phyloP scores from a whole-genome alignment of 23 tunicate species.

The Ascidia mentula region DNA sequence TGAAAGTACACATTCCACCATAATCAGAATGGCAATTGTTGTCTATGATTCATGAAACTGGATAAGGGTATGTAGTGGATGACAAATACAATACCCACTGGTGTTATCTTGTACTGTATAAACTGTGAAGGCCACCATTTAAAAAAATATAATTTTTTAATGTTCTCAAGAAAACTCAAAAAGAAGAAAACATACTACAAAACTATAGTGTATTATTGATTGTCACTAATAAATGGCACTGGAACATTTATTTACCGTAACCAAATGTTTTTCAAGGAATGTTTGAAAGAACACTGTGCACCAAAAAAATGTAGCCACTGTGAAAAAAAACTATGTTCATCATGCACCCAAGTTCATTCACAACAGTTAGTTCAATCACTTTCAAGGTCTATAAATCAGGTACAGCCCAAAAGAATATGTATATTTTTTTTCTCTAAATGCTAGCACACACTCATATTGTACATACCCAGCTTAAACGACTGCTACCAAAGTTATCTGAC shows the following conservation, averaged over 20 bases:
- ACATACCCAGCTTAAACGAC: constrained; percentile 13
- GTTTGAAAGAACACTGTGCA: constrained; percentile 19
- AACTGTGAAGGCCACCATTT: no score
- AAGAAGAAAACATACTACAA: no score
- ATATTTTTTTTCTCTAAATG: neutral
- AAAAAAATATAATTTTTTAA: no score
- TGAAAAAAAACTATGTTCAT: constrained; percentile 34
- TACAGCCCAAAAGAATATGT: neutral
- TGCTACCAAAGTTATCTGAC: constrained; percentile 39
- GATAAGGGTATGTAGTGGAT: no score
- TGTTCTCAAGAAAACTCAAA: no score
- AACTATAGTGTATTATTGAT: no score
- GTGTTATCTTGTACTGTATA: neutral
- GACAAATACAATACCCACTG: no score
- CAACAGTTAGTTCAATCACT: constrained; percentile 30
- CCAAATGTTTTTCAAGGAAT: constrained; percentile 38
- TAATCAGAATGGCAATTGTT: no score
- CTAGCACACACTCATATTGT: neutral
- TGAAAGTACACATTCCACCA: no score
- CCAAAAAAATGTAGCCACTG: constrained; percentile 45
- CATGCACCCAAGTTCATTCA: constrained; percentile 27
- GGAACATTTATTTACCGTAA: no score
- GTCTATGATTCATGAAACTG: no score
- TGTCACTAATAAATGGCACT: no score
- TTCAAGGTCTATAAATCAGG: constrained; percentile 29